These are phyloP conservation scores for Heliconius ismenius DNA, from an alignment of 2,888 invertebrate species.

Conservation along the genomic window DNA sequence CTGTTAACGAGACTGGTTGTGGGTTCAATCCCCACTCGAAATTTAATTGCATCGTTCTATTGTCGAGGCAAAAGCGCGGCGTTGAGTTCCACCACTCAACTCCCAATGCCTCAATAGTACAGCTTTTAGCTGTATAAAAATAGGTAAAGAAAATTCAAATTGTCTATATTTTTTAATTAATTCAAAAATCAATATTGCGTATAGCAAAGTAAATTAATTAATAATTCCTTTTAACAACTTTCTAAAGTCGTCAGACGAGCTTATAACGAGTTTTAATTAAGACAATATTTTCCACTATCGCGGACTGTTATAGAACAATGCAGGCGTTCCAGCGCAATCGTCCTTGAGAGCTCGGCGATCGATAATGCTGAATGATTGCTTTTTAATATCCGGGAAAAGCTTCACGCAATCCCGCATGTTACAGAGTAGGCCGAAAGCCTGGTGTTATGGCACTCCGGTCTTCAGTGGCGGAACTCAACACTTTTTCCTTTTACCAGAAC, in stretches of 20 bases:
- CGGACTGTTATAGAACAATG: neutral
- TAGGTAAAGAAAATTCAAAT: no score
- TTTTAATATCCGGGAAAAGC: neutral
- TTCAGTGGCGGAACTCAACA: no score
- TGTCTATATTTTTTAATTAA: no score
- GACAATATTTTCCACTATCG: neutral
- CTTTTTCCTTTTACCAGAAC: no score
- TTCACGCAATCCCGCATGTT: neutral
- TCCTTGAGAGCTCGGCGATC: slow-evolving; percentile 16
- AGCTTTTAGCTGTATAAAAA: no score
- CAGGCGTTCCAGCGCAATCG: slow-evolving; percentile 10
- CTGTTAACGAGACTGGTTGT: neutral
- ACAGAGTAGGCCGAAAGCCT: neutral
- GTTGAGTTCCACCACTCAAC: neutral
- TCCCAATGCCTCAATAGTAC: no score
- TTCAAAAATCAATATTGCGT: neutral
- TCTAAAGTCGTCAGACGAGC: neutral
- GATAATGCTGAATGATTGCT: slow-evolving; percentile 5
- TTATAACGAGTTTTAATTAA: slow-evolving; percentile 8
- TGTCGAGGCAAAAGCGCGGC: neutral
- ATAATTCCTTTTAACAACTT: neutral
- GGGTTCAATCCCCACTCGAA: neutral
- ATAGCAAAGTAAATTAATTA: neutral
- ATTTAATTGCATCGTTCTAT: neutral
- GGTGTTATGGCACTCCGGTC: neutral